Percentiles rank a stretch among this genome's conserved stretches.
phyloP scores from a whole-genome alignment of 2,113 vertebrate genomes.

The Arizona elegans region DNA sequence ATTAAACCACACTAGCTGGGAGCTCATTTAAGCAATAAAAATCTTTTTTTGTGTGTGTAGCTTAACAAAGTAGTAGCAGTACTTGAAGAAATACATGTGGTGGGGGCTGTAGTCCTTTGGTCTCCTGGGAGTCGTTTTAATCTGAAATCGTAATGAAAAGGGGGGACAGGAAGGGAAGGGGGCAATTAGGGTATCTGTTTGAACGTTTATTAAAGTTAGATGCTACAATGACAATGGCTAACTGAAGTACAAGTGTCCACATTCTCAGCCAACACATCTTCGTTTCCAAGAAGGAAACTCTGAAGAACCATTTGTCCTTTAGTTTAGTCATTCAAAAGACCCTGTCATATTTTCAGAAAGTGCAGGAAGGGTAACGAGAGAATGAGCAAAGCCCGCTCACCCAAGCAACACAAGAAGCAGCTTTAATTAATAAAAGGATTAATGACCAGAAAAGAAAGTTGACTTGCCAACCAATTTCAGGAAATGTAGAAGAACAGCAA shows the following conservation, averaged over 20 bases:
- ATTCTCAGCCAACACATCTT: neutral
- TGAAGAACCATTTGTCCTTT: neutral
- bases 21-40: constrained; percentile 75
- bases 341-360: neutral
- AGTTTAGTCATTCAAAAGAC: neutral
- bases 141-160: neutral
- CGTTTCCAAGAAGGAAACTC: neutral
- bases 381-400: neutral
- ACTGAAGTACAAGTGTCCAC: fast-evolving
- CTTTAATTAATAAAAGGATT: neutral
- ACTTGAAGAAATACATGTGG: neutral
- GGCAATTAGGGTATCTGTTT: neutral
- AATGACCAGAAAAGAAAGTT: neutral
- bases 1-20: constrained; percentile 72
- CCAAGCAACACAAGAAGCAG: neutral
- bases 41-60: constrained; percentile 56
- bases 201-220: neutral
- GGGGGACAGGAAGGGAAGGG: neutral
- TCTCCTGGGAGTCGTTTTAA: constrained; percentile 21
- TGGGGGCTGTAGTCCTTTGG: constrained; percentile 7
- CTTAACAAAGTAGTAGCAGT: constrained; percentile 56
- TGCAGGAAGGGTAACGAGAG: neutral
- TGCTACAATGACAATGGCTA: neutral
- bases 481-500: neutral
- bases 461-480: neutral